A percentile compares a stretch with the other conserved stretches of the same genome.
These are phyloP conservation scores for Thumatha senex DNA, from an alignment of 2,888 invertebrate genomes.

Conservation along the genomic window DNA sequence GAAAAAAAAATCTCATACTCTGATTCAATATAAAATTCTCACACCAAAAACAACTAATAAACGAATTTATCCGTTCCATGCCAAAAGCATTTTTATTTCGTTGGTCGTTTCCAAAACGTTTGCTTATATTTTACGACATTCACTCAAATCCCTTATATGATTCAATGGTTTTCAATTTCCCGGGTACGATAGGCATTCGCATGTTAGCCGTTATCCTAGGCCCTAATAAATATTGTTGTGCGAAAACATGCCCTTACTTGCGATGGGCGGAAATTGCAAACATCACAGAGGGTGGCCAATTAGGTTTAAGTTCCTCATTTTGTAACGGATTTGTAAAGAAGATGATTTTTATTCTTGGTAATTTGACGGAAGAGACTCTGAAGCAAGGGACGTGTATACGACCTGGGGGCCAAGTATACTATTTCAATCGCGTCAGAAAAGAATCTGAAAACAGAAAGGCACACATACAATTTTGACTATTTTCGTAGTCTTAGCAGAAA, in stretches of 20 bases:
- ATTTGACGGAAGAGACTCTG: too few species aligned
- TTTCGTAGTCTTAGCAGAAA: too few species aligned
- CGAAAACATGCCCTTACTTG: constrained; percentile 27
- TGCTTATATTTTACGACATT: constrained; percentile 63
- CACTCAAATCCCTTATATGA: constrained; percentile 60
- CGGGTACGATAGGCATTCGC: constrained; percentile 33
- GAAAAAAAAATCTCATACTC: background rate
- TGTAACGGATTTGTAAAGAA: background rate
- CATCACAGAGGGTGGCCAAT: constrained; percentile 29
- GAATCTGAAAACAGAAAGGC: too few species aligned
- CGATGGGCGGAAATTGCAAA: constrained; percentile 27
- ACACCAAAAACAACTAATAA: constrained; percentile 16
- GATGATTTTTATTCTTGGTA: too few species aligned
- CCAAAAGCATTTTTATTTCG: constrained; percentile 59
- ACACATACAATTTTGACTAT: too few species aligned
- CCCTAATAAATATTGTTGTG: constrained; percentile 33
- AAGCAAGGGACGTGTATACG: too few species aligned
- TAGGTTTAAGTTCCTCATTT: constrained; percentile 12
- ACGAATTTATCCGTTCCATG: constrained; percentile 52
- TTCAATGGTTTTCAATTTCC: constrained; percentile 74
- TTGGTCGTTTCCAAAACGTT: constrained; percentile 46
- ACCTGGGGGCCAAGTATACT: too few species aligned
- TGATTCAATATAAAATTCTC: background rate
- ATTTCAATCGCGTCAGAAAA: too few species aligned
- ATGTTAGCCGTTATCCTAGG: constrained; percentile 22